Base-by-base conservation (phyloP, 1,140 invertebrate species). In the Drosophila azteca region DNA sequence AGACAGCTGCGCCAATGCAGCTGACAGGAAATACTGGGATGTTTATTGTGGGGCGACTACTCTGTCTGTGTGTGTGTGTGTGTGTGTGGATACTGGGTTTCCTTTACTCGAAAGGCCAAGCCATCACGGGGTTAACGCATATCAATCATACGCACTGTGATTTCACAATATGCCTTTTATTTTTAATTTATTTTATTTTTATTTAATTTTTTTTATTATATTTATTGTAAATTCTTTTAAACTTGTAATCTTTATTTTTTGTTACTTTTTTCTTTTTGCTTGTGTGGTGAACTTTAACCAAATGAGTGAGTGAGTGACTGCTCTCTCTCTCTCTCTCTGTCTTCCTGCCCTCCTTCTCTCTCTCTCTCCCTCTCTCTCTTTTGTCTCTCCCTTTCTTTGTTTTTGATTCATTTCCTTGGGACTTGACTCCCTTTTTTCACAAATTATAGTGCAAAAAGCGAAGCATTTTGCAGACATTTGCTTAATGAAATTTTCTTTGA, bases 1-100 rank as follows among this genome's bases (percentile, higher is more conserved):
- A 26, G 50, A 43, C 46, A 50, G n/a, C 31, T 48, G 65, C 63
- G 50, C 17, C 57, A 76, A 53, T 74, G 61, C 66, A 69, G 66
- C 66, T 69, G 64, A 60, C 54, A 55, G 55, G 46, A 76, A 76
- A 76, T 76, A 76, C 63, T 76, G 73, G 73, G 73, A 76, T 41
- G 59, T 71, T 39, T 71, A 35, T 62, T 48, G 35, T 45, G 29
- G 31, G 52, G 52, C 9, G 11, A 39, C 9, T 39, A 17, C n/a
- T n/a, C n/a, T n/a, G n/a, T n/a, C n/a, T n/a, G n/a, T n/a, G n/a
- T n/a, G n/a, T n/a, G n/a, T n/a, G n/a, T n/a, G n/a, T n/a, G n/a
- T n/a, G n/a, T 35, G 20, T 54, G 17, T 17, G 20, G 22, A 68
- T 68, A 67, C 63, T 69, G 66, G 66, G 44, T 61, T 53, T 62